Evolutionary conservation across 2,797 vertebrate species (phyloP), one percentile per base, ranked within the genome.

Genomic region (Typhlichthys eigenmanni): DNA sequence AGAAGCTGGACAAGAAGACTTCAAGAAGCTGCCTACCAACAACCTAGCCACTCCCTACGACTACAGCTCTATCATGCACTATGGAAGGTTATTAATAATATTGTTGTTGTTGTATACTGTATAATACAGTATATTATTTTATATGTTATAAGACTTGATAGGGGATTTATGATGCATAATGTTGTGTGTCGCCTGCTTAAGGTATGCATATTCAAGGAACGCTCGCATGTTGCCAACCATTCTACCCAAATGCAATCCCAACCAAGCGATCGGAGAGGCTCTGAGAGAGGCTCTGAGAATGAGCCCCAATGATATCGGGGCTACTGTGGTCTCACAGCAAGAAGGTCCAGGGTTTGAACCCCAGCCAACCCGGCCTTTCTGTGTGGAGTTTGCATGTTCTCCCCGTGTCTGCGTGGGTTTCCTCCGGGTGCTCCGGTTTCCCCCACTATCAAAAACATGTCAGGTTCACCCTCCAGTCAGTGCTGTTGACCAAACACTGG

Each of bases 1-100:
- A 89, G 16, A 17, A 17, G 16, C 16, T 17, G 16, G 16, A 17
- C 16, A 17, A 17, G 16, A 17, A 17, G 16, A 17, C 65, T 89
- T 87, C 6, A 0, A 0, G 0, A 87, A 68, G 38, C 13, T 7
- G 1, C 0, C 0, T 0, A 87, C 87, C 0, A 81, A 87, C 72
- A 88, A 88, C 78, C 14, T 88, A 51, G 14, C 0, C 0, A 86
- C 80, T 49, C 32, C 72, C 1, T 88, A 89, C 2, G 79, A 89
- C 78, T 87, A 78, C 34, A 17, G 57, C 7, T 89, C 87, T 1
- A 54, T 87, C 48, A 84, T 86, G 86, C 82, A 87, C 0, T 85
- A 85, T 57, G 10, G 13, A 45, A 81, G 70, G 86, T 87, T 3
- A 76, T 82, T 84, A 19, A 19, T 19, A 19, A 19, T 19, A 19